Base-by-base conservation (phyloP, 2,888 invertebrate genomes). In the Lasioglossum calceatum region DNA sequence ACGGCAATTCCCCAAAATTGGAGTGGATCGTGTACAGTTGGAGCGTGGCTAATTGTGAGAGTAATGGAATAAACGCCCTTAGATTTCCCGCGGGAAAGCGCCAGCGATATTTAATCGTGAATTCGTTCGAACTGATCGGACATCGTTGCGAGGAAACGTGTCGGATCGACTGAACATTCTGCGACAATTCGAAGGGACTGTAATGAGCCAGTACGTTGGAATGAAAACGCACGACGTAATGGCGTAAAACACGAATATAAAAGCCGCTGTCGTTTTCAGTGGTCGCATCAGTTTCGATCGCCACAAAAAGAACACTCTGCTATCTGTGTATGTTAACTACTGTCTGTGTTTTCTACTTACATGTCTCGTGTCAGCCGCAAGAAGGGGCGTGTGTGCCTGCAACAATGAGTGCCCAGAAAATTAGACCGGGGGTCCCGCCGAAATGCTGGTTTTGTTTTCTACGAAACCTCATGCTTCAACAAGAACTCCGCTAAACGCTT, bases 371-470 rank as follows among this genome's bases (percentile, higher is more conserved):
- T 96, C 96, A 88, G 96, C 96, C 88, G 96, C 96, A 92, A 97
- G 96, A 87, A 97, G 96, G 81, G 97, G 97, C 83, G 97, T 97
- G 95, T 97, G 97, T 89, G 97, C 97, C 96, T 97, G 97, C 90
- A 96, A 96, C 95, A 96, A 93, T 93, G 94, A 93, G 93, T 93
- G 91, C 93, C 93, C 93, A 89, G 92, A 86, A 88, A 91, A 92
- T 94, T 94, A 94, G 91, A 93, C 79, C 80, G 88, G 58, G 78
- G 39, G 58, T 81, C 81, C 73, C 32, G 10, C 23, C 39, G 42
- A 39, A 61, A 75, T 79, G 80, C 27, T 74, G 81, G 81, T 74
- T 83, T 79, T 88, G 78, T 64, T 84, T 82, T 80, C 79, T 87
- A 90, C 44, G 77, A 61, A 85, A 73, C 42, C 83, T 89, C 91